Base-by-base conservation (phyloP, 1,140 invertebrate genomes). In the Harpegnathos saltator region DNA sequence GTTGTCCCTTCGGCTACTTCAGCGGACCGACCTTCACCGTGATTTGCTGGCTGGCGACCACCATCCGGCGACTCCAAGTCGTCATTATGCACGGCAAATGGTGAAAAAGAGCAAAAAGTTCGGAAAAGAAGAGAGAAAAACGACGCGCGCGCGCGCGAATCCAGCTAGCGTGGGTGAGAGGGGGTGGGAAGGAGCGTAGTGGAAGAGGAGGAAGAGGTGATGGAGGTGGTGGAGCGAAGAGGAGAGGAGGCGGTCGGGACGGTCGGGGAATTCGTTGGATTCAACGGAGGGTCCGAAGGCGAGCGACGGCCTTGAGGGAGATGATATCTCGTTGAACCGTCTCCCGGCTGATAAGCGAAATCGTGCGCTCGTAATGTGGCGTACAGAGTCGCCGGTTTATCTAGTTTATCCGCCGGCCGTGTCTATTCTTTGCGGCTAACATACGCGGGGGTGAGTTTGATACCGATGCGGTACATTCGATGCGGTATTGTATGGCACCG, bases 21-120 rank as follows among this genome's bases (percentile, higher is more conserved):
- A 80, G 44, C 84, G 72, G 58, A 17, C 54, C 89, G 90, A 90
- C 91, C 91, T 92, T 91, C 90, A 91, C 84, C 89, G 90, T 91
- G 90, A 92, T 92, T 91, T 91, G 90, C 91, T 85, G 85, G 77
- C 85, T 54, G 54, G 72, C 69, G 58, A 65, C 26, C 82, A 59
- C 56, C 48, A 63, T 69, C 71, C 62, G 44, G 44, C 85, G 82
- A 82, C 82, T 81, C 74, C 33, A 54, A 78, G 84, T 78, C 84
- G 81, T 88, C 84, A 77, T 83, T 87, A 85, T 83, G 83, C 62
- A 75, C 61, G 52, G 61, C 62, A 63, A 85, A 82, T 72, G 68
- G 44, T 17, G 78, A 74, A 86, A 68, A 81, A 44, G 63, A 84
- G 69, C 1, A 44, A 44, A 44, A 11, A 9, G 38, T 33, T 33